phyloP scores from a whole-genome alignment of 2,797 vertebrate genomes.

The Sternotherus odoratus region DNA sequence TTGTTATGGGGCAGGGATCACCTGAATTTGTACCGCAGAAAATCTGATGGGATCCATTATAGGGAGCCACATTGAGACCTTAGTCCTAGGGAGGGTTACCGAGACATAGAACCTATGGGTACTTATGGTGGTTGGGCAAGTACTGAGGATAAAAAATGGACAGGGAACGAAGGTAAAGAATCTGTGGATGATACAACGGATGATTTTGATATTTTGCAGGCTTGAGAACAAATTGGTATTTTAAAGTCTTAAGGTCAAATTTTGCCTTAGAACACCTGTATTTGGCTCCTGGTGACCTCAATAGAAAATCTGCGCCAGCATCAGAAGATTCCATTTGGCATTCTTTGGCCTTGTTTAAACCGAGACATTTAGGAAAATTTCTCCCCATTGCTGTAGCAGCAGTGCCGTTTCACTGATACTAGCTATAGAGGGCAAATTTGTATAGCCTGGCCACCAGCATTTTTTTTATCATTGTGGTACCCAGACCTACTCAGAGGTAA shows the following conservation, averaged over 20 bases:
- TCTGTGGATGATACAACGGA: not conserved
- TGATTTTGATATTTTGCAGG: not conserved
- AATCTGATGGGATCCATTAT: not conserved
- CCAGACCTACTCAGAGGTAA: not conserved
- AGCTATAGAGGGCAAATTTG: not conserved
- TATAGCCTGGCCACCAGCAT: not conserved
- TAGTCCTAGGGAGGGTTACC: not conserved
- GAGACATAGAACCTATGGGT: not conserved
- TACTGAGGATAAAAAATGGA: not conserved
- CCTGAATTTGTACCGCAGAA: not conserved
- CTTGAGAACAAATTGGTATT: not conserved
- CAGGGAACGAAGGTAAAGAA: not conserved
- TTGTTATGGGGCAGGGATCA: not conserved
- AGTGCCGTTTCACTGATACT: not conserved
- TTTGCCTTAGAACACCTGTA: not conserved
- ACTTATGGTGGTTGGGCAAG: slow-evolving; percentile 16
- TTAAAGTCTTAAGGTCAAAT: not conserved
- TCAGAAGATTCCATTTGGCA: slow-evolving; percentile 43
- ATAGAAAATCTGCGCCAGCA: slow-evolving; percentile 30
- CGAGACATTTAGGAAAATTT: not conserved
- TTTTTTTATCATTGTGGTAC: not conserved
- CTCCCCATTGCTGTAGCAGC: not conserved
- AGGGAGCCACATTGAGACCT: not conserved
- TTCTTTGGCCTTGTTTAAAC: slow-evolving; percentile 36
- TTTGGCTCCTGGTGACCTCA: slow-evolving; percentile 39